Base-by-base conservation (phyloP, 30 jellyfish, hydroid and myxozoan species). In the Nemopilema nomurai region DNA sequence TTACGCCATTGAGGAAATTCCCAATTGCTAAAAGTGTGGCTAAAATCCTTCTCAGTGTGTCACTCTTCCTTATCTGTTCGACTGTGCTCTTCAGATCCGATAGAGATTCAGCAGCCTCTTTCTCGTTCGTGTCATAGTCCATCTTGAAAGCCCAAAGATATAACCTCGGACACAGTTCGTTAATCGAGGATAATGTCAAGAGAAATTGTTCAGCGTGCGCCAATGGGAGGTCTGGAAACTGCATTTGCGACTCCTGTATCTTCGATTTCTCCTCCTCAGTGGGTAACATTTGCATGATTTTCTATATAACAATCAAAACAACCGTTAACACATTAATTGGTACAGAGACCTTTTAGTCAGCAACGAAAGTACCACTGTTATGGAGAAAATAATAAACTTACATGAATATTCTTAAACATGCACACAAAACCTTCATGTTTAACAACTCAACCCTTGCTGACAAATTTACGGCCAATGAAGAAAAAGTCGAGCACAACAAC, bases 191-290 rank as follows among this genome's bases (percentile, higher is more conserved):
- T 51, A 95, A 62, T 20, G 97, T 90, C 87, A 90, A 69, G 26
- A 95, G 83, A 67, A 95, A 95, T 18, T 90, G 97, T 82, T 95
- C 99, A 18, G 99, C 99, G 70, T 95, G 99, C 1, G 99, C 99
- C 26, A 95, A 73, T 16, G 99, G 99, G 20, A 96, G 68, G 66
- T 95, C 99, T 16, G 99, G 99, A 0, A 76, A 80, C 80, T 90
- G 92, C 94, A 95, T 74, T 71, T 95, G 99, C 0, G 99, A 97
- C 77, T 95, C 99, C 82, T 95, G 99, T 28, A 95, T 85, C 70
- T 95, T 95, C 31, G 99, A 85, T 50, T 90, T 90, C 77, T 95
- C 99, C 53, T 95, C 99, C 57, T 95, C 99, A 3, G 99, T 95
- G 23, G 99, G 99, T 49, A 95, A 70, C 99, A 95, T 95, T 21